Evolutionary conservation across 2,888 invertebrate species (phyloP), one percentile per base, ranked within the genome.

Genomic region (Apodemia mormo): DNA sequence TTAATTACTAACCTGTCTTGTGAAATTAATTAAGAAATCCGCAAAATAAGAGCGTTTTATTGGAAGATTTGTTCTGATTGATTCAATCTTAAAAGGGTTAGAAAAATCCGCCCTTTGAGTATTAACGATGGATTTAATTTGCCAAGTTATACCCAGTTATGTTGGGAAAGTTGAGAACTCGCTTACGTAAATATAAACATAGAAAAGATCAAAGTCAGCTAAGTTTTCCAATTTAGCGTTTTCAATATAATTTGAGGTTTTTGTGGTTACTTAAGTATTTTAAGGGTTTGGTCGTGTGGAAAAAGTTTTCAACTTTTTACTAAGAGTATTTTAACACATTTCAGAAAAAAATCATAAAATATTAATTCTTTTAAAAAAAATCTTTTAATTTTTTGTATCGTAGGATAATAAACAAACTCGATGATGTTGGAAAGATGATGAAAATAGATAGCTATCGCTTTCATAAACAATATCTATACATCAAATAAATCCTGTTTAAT

Each of bases 91-190:
- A 58, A 58, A 58, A 58, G 58, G 58, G 33, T 56, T 10, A 58
- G 30, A 58, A 49, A 14, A 49, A 49, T 49, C 14, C 5, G 4
- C 14, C 14, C 49, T 49, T 14, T 49, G 30, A 61, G 61, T 61
- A 61, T 61, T 61, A 61, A 29, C 61, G 30, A 30, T 61, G 33
- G 61, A 61, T 61, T 61, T 61, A 61, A 61, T 61, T 61, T 61
- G 61, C 30, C 29, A 61, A 61, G 58, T 61, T 61, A 30, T 61
- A 58, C 29, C 30, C 58, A 29, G 58, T 22, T 30, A 30, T 58
- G 58, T 58, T 29, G 29, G 29, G 12, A 12, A 12, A 61, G 58
- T 49, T 33, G 58, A 9, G 30, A 61, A 61, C 33, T 61, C 58
- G 49, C 12, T 12, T 49, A 49, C 58, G 58, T 30, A 58, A 58